Conservation (phyloP, 92 coral and sea anemone genomes). For the Porites lobata region DNA sequence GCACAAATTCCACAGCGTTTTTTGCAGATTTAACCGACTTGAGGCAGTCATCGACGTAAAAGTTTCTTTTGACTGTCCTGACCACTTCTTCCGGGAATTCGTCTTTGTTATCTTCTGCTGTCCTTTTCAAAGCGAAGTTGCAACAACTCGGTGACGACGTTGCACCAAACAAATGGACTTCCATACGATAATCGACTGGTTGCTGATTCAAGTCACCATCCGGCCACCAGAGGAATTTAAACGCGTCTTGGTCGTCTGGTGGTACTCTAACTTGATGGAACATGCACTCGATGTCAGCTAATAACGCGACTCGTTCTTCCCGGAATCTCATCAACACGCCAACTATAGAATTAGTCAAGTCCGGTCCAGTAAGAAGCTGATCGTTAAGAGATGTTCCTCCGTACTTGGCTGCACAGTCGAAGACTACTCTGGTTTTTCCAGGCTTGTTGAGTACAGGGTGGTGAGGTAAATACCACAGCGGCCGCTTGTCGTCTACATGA, state of each 20-base stretch:
- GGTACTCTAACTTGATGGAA: background rate
- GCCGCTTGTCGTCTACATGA: background rate
- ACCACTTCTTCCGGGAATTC: background rate
- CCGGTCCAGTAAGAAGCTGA: conserved; percentile 18
- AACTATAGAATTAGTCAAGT: background rate
- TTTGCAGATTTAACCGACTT: background rate
- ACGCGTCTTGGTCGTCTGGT: background rate
- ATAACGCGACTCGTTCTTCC: background rate
- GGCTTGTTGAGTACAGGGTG: too few species aligned
- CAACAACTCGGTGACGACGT: background rate
- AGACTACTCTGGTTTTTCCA: too few species aligned
- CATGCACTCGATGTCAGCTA: conserved; percentile 2
- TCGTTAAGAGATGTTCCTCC: too few species aligned
- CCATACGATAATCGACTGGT: conserved; percentile 9
- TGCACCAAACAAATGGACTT: conserved; percentile 1
- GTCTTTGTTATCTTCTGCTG: background rate
- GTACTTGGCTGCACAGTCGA: too few species aligned
- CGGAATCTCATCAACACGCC: conserved; percentile 5
- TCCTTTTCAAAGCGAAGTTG: background rate
- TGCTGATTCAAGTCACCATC: background rate
- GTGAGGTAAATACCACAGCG: conserved; percentile 39
- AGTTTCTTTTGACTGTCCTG: background rate
- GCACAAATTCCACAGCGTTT: background rate
- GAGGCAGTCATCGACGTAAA: background rate
- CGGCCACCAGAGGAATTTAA: conserved; percentile 8